Evolutionary conservation across 2,797 vertebrate genomes (phyloP), one percentile per base, ranked within the genome.

Genomic region (Anguilla obscura): DNA sequence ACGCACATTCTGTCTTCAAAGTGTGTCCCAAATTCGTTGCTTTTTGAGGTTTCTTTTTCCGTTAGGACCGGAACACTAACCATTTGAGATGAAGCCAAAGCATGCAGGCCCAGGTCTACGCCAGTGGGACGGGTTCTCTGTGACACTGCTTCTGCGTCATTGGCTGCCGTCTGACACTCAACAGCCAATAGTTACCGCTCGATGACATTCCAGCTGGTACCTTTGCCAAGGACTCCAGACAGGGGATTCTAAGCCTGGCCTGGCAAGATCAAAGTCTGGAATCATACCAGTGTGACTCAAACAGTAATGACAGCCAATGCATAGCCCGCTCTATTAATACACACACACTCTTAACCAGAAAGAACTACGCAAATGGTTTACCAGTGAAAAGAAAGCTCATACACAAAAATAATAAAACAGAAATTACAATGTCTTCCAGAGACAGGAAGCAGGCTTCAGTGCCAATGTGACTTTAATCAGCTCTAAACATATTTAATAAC

Each of bases 121-220:
- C 66, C 66, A 71, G 66, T 14, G 7, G 66, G 24, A 96, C 91
- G 91, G 92, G 83, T 90, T 90, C 90, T 89, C 89, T 90, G 93
- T 88, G 93, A 91, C 90, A 92, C 88, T 85, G 91, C 93, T 92
- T 93, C 93, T 92, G 92, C 91, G 91, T 93, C 87, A 89, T 91
- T 76, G 30, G 94, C 93, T 89, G 52, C 85, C 21, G 74, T 93
- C 94, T 94, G 94, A 74, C 30, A 9, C 69, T 92, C 91, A 90
- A 89, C 93, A 91, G 91, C 94, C 90, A 93, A 91, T 91, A 93
- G 90, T 93, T 91, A 90, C 90, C 91, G 92, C 93, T 94, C 93
- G 93, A 92, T 88, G 91, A 89, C 90, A 86, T 91, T 92, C 91
- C 95, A 95, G 93, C 94, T 94, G 94, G 93, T 92, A 92, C 91